A percentile compares a stretch with the other conserved stretches of the same genome.
These are phyloP conservation scores for Numida meleagris DNA, from an alignment of 2,113 vertebrate genomes.

Conservation along the genomic window DNA sequence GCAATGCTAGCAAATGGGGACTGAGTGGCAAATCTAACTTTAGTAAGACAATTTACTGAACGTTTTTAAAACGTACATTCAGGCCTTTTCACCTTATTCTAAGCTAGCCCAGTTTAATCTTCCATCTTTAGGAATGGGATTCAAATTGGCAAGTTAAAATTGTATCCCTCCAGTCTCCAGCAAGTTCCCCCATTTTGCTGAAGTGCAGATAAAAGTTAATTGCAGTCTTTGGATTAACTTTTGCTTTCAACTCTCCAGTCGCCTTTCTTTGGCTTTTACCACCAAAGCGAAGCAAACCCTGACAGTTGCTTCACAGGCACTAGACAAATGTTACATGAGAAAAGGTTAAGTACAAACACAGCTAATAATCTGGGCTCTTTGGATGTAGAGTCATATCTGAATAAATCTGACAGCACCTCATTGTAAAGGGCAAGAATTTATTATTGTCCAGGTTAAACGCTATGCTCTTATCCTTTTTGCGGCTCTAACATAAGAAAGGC, in stretches of 20 bases:
- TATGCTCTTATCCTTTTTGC: conserved; percentile 53
- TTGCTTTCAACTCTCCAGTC: conserved; percentile 12
- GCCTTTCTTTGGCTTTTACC: conserved; percentile 40
- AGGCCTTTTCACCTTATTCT: neutral
- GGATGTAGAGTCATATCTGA: conserved; percentile 41
- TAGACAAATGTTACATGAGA: conserved; percentile 61
- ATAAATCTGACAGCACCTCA: conserved; percentile 72
- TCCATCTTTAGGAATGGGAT: neutral
- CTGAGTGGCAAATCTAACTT: neutral
- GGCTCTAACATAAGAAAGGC: conserved; percentile 51
- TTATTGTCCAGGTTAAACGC: conserved; percentile 60
- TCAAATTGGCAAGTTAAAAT: neutral
- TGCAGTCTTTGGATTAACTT: neutral
- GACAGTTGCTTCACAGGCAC: conserved; percentile 9
- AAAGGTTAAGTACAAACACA: conserved; percentile 68
- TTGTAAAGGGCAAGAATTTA: conserved; percentile 67
- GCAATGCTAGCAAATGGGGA: rapidly evolving
- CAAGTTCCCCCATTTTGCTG: neutral
- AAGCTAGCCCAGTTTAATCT: neutral
- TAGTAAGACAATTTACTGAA: neutral
- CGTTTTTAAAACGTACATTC: neutral
- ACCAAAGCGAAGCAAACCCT: neutral
- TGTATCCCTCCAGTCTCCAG: neutral
- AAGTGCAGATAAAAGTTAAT: neutral
- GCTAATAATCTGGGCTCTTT: conserved; percentile 57